phyloP scores from a whole-genome alignment of 30 jellyfish, hydroid and myxozoan species.

The Pelagia noctiluca region DNA sequence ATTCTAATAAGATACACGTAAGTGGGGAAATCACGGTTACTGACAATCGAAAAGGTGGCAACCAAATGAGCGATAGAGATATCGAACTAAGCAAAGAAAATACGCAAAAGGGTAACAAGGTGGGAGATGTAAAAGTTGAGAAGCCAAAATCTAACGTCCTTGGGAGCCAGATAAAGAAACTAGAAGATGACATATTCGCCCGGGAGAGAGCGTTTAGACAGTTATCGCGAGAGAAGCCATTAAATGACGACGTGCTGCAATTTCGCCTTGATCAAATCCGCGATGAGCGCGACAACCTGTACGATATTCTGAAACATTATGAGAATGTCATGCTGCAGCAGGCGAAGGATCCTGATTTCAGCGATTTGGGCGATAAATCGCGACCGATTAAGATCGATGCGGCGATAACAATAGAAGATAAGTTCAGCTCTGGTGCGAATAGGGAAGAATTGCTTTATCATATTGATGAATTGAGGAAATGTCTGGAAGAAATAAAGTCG shows the following conservation, averaged over 20 bases:
- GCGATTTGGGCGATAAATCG: not conserved
- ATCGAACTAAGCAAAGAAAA: not conserved
- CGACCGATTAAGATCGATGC: conserved; percentile 53
- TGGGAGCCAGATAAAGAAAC: conserved; percentile 6
- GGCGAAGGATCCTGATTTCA: not conserved
- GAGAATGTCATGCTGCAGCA: conserved; percentile 34
- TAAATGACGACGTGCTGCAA: conserved; percentile 41
- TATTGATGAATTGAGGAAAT: conserved; percentile 53
- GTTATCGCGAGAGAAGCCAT: conserved; percentile 41
- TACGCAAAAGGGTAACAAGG: not conserved
- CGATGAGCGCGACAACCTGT: conserved; percentile 52
- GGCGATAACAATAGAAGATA: conserved; percentile 29
- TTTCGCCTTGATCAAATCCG: conserved; percentile 57
- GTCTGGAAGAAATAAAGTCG: conserved; percentile 45
- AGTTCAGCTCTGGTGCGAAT: not conserved
- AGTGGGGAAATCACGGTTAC: conserved; percentile 3
- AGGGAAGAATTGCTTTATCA: conserved; percentile 56
- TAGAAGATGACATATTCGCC: conserved; percentile 56
- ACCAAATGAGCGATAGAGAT: not conserved
- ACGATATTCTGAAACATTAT: conserved; percentile 52
- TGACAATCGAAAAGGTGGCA: not conserved
- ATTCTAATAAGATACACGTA: not conserved
- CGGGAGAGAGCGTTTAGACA: conserved; percentile 68
- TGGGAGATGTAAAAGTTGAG: not conserved
- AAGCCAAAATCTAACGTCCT: not conserved